Conservation (phyloP, 2,888 invertebrate species). For the Synergus laeviventris region DNA sequence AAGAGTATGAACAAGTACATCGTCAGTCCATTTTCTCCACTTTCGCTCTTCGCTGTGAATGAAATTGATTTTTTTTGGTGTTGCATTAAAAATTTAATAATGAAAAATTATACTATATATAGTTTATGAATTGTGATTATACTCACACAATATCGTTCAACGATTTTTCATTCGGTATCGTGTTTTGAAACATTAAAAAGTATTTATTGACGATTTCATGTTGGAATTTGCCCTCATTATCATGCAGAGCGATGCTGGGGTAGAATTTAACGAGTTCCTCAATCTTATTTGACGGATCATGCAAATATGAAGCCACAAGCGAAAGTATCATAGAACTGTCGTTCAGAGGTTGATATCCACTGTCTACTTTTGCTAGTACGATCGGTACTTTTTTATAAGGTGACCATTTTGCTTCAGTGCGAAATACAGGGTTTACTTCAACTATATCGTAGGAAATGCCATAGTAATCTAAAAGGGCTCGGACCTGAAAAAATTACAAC, state of each 20-base stretch:
- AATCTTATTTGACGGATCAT: slow-evolving; percentile 80
- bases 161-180: slow-evolving; percentile 77
- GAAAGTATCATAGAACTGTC: slow-evolving; percentile 98
- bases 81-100: slow-evolving; percentile 28
- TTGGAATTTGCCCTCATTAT: slow-evolving; percentile 82
- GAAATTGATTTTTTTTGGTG: slow-evolving; percentile 13
- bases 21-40: slow-evolving; percentile 98
- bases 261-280: slow-evolving; percentile 86
- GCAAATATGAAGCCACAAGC: slow-evolving; percentile 86
- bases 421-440: slow-evolving; percentile 96
- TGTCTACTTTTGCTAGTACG: slow-evolving; percentile 84
- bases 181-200: slow-evolving; percentile 88
- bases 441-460: slow-evolving; percentile 97
- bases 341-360: slow-evolving; percentile 89
- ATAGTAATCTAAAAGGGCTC: slow-evolving; percentile 93
- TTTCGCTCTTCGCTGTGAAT: slow-evolving; percentile 88
- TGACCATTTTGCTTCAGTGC: slow-evolving; percentile 95
- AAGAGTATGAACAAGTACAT: slow-evolving; percentile 91
- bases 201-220: slow-evolving; percentile 92
- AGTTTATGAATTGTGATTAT: neutral
- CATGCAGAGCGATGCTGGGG: slow-evolving; percentile 83
- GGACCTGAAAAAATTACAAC: slow-evolving; percentile 66
- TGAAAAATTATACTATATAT: neutral
- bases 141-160: slow-evolving; percentile 80
- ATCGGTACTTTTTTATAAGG: slow-evolving; percentile 97